These are phyloP conservation scores for Geodia barretti DNA, from an alignment of 37 sponge, comb jelly and placozoan species.

Conservation along the genomic window DNA sequence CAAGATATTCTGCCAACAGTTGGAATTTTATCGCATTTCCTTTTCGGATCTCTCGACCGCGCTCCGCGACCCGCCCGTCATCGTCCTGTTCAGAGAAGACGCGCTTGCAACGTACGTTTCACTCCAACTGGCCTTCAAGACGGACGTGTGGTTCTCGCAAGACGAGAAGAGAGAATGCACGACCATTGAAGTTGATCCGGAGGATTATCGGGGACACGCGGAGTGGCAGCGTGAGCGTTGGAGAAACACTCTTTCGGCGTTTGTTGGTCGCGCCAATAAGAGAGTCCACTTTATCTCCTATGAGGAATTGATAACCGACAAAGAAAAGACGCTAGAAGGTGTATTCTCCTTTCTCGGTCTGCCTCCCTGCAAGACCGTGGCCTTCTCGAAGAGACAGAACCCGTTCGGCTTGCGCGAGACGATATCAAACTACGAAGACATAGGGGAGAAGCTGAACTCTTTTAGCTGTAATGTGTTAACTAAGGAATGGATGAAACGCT, in stretches of 20 bases:
- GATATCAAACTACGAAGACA: background rate
- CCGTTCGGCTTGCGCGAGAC: background rate
- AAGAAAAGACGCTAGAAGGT: background rate
- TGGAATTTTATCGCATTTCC: slow-evolving; percentile 1
- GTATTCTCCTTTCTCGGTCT: background rate
- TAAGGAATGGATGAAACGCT: background rate
- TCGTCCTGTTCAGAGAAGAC: slow-evolving; percentile 7
- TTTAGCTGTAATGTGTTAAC: background rate
- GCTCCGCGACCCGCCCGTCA: slow-evolving; percentile 4
- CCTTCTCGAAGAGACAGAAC: background rate
- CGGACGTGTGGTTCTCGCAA: slow-evolving; percentile 1
- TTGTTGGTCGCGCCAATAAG: background rate
- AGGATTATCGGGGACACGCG: background rate
- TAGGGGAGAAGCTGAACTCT: background rate
- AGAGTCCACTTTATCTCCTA: background rate
- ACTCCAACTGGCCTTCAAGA: slow-evolving; percentile 19
- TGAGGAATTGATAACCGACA: background rate
- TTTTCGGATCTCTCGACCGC: background rate
- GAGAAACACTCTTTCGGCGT: background rate
- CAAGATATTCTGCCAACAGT: slow-evolving; percentile 22
- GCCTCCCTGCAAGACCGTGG: background rate
- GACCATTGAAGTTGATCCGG: background rate
- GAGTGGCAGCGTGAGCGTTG: background rate
- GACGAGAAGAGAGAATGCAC: background rate
- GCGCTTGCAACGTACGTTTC: slow-evolving; percentile 26